Evolutionary conservation across 2,113 vertebrate species (phyloP), one percentile per base, ranked within the genome.

Genomic region (Pyxicephalus adspersus): DNA sequence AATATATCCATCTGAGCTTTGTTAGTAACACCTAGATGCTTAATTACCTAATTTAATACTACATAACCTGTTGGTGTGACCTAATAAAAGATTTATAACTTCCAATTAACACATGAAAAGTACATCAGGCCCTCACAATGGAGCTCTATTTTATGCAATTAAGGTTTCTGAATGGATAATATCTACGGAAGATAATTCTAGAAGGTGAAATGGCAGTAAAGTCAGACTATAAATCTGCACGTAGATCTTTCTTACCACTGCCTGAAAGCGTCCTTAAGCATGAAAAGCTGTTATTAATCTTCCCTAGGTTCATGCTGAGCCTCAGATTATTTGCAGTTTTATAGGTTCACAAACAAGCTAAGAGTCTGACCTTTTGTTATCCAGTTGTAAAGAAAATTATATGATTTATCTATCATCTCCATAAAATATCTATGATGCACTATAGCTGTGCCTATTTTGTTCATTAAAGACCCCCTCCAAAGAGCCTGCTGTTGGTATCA

Each of bases 211-310:
- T 50, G 18, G 25, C n/a, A 64, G 13, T 25, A 25, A 18, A 31
- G 26, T 34, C 31, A 23, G 23, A 78, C 20, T 5, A 38, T 54
- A 67, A 57, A 66, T 52, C 28, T 19, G 28, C 15, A 18, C 5
- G 26, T 2, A 34, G 20, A 66, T 15, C 2, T 19, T 54, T 52
- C 17, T 70, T 60, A 50, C 54, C 50, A 80, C 60, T 68, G 52
- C 51, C 64, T 67, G 17, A 55, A 54, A 80, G 64, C 78, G 73
- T 87, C 81, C 81, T 71, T 52, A 51, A 70, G 58, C 78, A 55
- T 77, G n/a, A 83, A 83, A 83, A 71, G 68, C 60, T 61, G 54
- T 80, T 80, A 72, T 80, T 80, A 72, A 77, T 81, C 61, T 73
- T 34, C 61, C 57, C 50, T 60, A 65, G 52, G 71, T 50, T 64